These are phyloP conservation scores for Scaptomyza flava DNA, from an alignment of 2,888 invertebrate species.

Conservation along the genomic window DNA sequence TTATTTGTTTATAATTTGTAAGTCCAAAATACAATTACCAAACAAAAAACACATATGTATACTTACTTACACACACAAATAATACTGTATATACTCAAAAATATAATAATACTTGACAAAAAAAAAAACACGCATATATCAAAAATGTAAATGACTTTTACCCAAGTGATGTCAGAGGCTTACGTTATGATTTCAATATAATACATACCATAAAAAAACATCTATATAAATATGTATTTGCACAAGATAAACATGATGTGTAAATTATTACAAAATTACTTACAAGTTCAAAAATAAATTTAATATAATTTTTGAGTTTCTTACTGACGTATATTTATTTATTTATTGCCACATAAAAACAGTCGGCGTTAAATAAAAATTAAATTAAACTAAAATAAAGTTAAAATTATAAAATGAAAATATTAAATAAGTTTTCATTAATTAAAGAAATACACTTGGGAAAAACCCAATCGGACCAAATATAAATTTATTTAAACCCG, in stretches of 20 bases:
- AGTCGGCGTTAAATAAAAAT: too few species aligned
- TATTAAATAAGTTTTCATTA: neutral
- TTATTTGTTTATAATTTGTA: neutral
- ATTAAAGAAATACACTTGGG: too few species aligned
- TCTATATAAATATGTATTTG: too few species aligned
- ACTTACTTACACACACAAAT: neutral
- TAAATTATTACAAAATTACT: too few species aligned
- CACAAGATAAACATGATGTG: too few species aligned
- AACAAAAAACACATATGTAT: neutral
- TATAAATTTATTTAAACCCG: slow-evolving; percentile 12
- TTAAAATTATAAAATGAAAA: neutral
- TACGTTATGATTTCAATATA: slow-evolving; percentile 12
- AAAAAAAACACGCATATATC: slow-evolving; percentile 16
- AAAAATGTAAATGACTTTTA: slow-evolving; percentile 38
- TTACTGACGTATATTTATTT: too few species aligned
- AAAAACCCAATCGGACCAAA: neutral
- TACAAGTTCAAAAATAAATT: too few species aligned
- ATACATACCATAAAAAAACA: too few species aligned
- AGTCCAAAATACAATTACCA: neutral
- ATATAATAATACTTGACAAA: slow-evolving; percentile 13
- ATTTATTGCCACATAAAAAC: too few species aligned
- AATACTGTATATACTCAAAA: slow-evolving; percentile 9
- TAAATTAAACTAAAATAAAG: too few species aligned
- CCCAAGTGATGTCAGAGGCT: slow-evolving; percentile 1
- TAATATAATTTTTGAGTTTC: too few species aligned